Evolutionary conservation across 2,888 invertebrate species (phyloP), one percentile per base, ranked within the genome.

Genomic region (Entomobrya multifasciata): DNA sequence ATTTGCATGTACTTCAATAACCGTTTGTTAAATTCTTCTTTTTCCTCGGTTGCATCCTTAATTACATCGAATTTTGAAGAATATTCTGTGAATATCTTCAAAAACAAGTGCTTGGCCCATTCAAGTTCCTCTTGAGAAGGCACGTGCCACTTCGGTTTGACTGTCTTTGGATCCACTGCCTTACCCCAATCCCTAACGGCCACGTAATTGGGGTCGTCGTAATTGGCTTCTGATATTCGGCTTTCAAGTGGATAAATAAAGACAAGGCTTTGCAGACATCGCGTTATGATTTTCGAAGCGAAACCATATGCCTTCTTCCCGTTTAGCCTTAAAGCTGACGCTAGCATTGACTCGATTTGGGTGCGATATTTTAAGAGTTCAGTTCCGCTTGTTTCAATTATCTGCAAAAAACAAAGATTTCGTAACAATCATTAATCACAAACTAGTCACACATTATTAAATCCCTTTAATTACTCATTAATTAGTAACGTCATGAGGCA

Each of bases 131-230:
- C 94, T 25, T 94, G 93, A 25, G 93, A 94, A 0, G 98, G 97
- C 67, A 95, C 93, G 91, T 96, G 96, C 97, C 97, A 98, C 55
- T 95, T 93, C 22, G 97, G 93, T 8, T 95, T 93, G 20, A 96
- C 93, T 30, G 95, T 94, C 81, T 95, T 93, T 22, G 96, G 92
- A 90, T 95, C 93, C 20, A 95, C 94, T 0, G 95, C 94, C 86
- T 94, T 94, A 0, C 97, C 98, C 98, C 98, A 98, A 90, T 97
- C 95, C 65, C 88, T 86, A 47, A 90, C 88, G 0, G 91, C 88
- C 70, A 90, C 30, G 44, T 90, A 91, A 36, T 89, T 89, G 2
- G 90, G 90, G 62, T 90, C 90, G 70, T 91, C 91, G 47, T 89
- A 90, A 57, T 91, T 81, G 0, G 84, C 87, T 60, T 91, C 90